Percentiles rank a stretch among this genome's conserved stretches.
These are phyloP conservation scores for Oxytorus armatus DNA, from an alignment of 2,888 invertebrate genomes.

Conservation along the genomic window DNA sequence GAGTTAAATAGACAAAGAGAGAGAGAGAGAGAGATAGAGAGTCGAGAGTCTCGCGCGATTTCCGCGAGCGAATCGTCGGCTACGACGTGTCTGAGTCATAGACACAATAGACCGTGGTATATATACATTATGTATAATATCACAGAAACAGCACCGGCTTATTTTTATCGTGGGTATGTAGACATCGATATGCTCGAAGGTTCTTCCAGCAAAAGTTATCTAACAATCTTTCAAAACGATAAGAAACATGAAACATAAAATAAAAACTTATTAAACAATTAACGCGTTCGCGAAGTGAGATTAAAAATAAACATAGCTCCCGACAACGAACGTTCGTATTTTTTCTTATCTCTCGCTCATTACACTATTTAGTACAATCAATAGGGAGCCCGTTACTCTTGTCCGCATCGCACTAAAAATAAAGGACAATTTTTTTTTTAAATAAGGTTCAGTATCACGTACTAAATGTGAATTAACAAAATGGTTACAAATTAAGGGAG, in stretches of 20 bases:
- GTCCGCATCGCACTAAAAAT: too few relatives aligned
- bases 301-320: not conserved
- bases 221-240: constrained; percentile 21
- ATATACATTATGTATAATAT: constrained; percentile 5
- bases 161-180: not conserved
- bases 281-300: not conserved
- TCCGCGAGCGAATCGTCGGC: constrained; percentile 56
- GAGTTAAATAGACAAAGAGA: not conserved
- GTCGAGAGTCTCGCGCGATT: constrained; percentile 55
- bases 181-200: constrained; percentile 2
- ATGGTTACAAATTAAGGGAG: too few relatives aligned
- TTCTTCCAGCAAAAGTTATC: not conserved
- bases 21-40: not conserved
- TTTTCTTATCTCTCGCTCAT: not conserved
- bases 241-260: constrained; percentile 34
- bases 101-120: constrained; percentile 25
- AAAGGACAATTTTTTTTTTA: too few relatives aligned
- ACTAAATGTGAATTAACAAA: too few relatives aligned
- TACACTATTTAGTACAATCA: not conserved
- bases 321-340: not conserved
- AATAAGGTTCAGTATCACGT: too few relatives aligned
- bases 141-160: not conserved
- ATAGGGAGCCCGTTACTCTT: not conserved
- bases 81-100: constrained; percentile 49
- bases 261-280: not conserved